Conservation (phyloP, 1,140 invertebrate genomes). For the Ptiloglossa arizonensis region DNA sequence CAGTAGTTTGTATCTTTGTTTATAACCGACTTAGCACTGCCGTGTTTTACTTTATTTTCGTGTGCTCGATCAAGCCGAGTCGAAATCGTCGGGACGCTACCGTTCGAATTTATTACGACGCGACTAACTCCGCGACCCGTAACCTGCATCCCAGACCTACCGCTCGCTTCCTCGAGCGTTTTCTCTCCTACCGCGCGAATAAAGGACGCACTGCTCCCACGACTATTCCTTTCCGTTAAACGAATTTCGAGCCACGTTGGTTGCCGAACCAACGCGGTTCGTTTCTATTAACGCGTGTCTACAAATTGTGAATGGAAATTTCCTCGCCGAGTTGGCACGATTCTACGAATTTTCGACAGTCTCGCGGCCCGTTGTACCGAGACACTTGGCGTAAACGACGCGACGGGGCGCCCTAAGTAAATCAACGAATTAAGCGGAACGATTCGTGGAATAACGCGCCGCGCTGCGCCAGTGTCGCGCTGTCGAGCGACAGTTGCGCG, state of each 20-base stretch:
- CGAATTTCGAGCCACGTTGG: background rate
- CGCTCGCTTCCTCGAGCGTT: background rate
- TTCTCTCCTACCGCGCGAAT: background rate
- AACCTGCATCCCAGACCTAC: background rate
- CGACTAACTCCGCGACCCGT: background rate
- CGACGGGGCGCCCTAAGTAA: slow-evolving; percentile 34
- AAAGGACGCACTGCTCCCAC: background rate
- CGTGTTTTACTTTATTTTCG: slow-evolving; percentile 57
- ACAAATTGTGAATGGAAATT: slow-evolving; percentile 28
- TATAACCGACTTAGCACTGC: slow-evolving; percentile 56
- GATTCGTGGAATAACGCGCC: slow-evolving; percentile 26
- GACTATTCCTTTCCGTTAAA: background rate
- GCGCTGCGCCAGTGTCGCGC: background rate
- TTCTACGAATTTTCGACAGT: slow-evolving; percentile 24
- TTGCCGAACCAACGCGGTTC: no score
- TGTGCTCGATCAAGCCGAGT: slow-evolving; percentile 50
- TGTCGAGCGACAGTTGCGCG: slow-evolving; percentile 34
- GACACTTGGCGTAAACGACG: no score
- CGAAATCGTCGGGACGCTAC: slow-evolving; percentile 22
- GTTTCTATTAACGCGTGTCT: no score
- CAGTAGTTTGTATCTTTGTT: slow-evolving; percentile 67
- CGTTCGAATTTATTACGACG: slow-evolving; percentile 51
- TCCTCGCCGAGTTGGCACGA: slow-evolving; percentile 30
- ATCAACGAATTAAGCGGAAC: slow-evolving; percentile 49
- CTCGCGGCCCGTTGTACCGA: slow-evolving; percentile 28